Evolutionary conservation across 64 coral and sea anemone species (phyloP).

Genomic region (Montipora sp.): DNA sequence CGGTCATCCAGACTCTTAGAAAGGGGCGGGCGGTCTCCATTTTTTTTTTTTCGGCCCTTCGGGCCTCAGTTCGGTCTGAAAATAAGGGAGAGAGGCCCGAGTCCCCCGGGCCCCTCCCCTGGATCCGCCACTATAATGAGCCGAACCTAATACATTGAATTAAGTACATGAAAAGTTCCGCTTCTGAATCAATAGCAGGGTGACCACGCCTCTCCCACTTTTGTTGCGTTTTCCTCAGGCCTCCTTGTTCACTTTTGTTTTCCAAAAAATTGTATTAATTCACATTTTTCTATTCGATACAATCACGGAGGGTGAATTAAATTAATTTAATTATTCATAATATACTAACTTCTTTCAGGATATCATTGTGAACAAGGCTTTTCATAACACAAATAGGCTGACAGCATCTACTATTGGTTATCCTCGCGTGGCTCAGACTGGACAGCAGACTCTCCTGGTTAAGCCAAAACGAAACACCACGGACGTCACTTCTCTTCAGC

Average conservation of each 20-base stretch:
- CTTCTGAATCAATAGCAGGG: not conserved
- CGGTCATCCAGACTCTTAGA: too few species aligned
- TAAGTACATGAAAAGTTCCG: too few species aligned
- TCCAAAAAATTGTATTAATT: not conserved
- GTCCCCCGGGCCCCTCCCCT: too few species aligned
- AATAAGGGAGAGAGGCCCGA: too few species aligned
- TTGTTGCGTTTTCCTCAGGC: slow-evolving; percentile 11
- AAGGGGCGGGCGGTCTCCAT: not conserved
- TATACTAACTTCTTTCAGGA: slow-evolving; percentile 31
- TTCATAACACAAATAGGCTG: slow-evolving; percentile 35
- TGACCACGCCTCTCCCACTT: slow-evolving; percentile 6
- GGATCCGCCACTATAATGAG: not conserved
- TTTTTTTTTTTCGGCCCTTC: not conserved
- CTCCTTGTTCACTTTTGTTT: slow-evolving; percentile 6
- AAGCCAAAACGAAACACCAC: not conserved
- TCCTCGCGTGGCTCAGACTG: slow-evolving; percentile 29
- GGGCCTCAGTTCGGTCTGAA: too few species aligned
- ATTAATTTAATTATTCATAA: slow-evolving; percentile 5
- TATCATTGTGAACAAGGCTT: slow-evolving; percentile 46
- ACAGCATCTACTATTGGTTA: slow-evolving; percentile 26
- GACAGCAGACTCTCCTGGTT: slow-evolving; percentile 2
- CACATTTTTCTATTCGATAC: not conserved
- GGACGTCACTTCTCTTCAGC: slow-evolving; percentile 22
- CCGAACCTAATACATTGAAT: too few species aligned
- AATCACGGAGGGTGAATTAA: not conserved